These are phyloP conservation scores for Chelonoidis abingdonii DNA, from an alignment of 2,113 vertebrate genomes.

Conservation along the genomic window DNA sequence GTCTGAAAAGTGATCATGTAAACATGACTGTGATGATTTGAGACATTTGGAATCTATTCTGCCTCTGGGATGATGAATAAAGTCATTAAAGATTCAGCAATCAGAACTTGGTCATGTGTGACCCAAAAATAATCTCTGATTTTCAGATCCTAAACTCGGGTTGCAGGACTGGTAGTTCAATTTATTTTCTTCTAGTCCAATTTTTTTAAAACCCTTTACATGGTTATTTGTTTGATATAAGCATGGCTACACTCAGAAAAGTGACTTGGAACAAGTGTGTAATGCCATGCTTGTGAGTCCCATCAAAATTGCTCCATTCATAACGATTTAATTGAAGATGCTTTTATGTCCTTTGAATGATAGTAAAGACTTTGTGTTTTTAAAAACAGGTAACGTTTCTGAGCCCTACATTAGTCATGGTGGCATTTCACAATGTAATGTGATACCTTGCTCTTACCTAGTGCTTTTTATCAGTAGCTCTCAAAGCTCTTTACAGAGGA, in stretches of 20 bases:
- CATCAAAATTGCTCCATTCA: accelerated
- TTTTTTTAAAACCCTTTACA: neutral
- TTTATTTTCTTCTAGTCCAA: neutral
- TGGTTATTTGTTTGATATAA: neutral
- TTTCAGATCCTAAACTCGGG: accelerated
- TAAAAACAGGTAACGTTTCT: neutral
- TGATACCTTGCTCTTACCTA: too few species aligned
- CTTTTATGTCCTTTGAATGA: neutral
- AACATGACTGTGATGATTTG: too few species aligned
- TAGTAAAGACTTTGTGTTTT: neutral
- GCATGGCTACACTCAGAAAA: accelerated
- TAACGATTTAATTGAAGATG: neutral
- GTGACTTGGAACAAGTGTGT: neutral
- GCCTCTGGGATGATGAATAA: neutral
- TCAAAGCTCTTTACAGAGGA: too few species aligned
- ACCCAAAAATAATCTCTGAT: neutral
- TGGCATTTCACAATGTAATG: neutral
- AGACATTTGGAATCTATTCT: accelerated
- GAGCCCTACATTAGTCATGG: neutral
- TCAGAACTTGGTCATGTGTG: neutral
- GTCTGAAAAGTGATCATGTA: neutral
- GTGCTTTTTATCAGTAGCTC: too few species aligned
- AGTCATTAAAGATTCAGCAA: neutral
- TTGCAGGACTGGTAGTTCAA: neutral
- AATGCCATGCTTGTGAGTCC: neutral